Evolutionary conservation across 2,797 vertebrate genomes (phyloP), one percentile per base, ranked within the genome.

Genomic region (Pampus argenteus): DNA sequence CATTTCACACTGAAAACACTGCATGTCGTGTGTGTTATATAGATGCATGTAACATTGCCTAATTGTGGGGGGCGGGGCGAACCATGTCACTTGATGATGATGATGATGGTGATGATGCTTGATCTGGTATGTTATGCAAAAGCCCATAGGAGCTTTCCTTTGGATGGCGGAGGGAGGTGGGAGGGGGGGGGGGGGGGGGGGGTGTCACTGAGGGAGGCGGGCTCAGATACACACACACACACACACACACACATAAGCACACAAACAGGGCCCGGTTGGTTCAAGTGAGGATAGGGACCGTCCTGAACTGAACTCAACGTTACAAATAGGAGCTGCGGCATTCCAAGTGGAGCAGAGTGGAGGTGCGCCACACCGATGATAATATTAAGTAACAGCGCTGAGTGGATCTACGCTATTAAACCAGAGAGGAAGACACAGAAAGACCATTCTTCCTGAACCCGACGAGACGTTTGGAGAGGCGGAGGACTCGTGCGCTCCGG

Each of bases 291-390:
- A 91, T 71, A 94, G 71, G 34, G 59, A 66, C 74, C 83, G 94
- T 94, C 94, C 94, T 79, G 84, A 77, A 29, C 86, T 95, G 94
- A 95, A 95, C 94, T 87, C 85, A 4, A 38, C 79, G 78, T 91
- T 93, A 94, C 94, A 93, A 94, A 94, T 94, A 94, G 85, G 83
- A 90, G 92, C 87, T 84, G 93, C 88, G 67, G 62, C 80, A 59
- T 81, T 89, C 81, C 86, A 87, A 89, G 88, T 90, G 78, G 85
- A 91, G 87, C 94, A 91, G 81, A 87, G 89, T 54, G 78, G 65
- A 89, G 76, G 76, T 64, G 68, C 81, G 61, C 31, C 71, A 50
- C 85, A 42, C 66, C 54, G 59, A 15, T 18, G 68, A 45, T 82
- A 81, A 88, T 66, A 81, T 83, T 77, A 51, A 71, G 76, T 84